These are phyloP conservation scores for Cloeon dipterum DNA, from an alignment of 2,888 invertebrate species.

Conservation along the genomic window DNA sequence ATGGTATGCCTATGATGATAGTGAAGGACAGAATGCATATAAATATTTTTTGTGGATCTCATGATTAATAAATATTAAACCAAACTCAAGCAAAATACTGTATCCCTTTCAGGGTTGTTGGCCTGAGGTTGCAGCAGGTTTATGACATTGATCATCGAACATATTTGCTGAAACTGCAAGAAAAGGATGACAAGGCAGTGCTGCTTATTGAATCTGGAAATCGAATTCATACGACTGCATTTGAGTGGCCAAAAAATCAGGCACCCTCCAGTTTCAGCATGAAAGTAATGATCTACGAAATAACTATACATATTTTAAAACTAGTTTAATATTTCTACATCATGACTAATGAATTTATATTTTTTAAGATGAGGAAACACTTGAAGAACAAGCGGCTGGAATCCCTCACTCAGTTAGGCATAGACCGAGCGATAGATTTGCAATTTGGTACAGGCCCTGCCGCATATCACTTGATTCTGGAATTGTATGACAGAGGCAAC, in stretches of 20 bases:
- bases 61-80: no score
- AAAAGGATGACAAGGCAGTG: conserved; percentile 68
- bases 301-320: background rate
- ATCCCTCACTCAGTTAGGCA: conserved; percentile 61
- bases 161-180: conserved; percentile 70
- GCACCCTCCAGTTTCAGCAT: conserved; percentile 92
- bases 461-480: conserved; percentile 84
- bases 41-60: no score
- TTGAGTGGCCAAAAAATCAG: conserved; percentile 96
- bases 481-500: conserved; percentile 90
- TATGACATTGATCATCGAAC: conserved; percentile 96
- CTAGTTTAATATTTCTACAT: no score
- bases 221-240: conserved; percentile 79
- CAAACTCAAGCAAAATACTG: no score
- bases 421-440: conserved; percentile 82
- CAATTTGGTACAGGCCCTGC: conserved; percentile 89
- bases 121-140: conserved; percentile 87
- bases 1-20: conserved; percentile 4
- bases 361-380: conserved; percentile 76
- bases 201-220: conserved; percentile 85
- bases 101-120: conserved; percentile 67
- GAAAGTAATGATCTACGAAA: conserved; percentile 39
- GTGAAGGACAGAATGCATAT: background rate
- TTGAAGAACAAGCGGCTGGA: conserved; percentile 87
- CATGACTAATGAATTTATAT: background rate